Evolutionary conservation across 2,888 invertebrate species (phyloP).

Genomic region (Bombyx huttoni): DNA sequence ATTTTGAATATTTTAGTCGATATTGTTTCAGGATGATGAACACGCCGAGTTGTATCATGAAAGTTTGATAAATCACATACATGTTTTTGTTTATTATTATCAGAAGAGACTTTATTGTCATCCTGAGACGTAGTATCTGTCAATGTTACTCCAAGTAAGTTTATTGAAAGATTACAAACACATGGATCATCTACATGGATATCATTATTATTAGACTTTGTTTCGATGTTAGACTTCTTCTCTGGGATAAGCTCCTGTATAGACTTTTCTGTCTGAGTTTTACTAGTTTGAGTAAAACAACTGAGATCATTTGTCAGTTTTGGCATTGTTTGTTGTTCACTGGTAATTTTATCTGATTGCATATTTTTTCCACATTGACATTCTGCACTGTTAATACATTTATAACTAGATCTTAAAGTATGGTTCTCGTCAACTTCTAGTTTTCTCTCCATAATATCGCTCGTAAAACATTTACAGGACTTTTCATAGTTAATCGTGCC

Average conservation of each 20-base stretch:
- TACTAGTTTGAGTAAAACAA: background rate
- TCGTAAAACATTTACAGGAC: slow-evolving; percentile 20
- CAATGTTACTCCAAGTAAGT: slow-evolving; percentile 54
- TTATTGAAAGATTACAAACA: slow-evolving; percentile 33
- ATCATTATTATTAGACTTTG: background rate
- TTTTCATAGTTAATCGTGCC: slow-evolving; percentile 37
- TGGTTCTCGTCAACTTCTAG: slow-evolving; percentile 3
- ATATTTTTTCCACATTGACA: slow-evolving; percentile 17
- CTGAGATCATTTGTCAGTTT: background rate
- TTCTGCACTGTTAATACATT: slow-evolving; percentile 19
- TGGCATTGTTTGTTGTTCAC: slow-evolving; percentile 1
- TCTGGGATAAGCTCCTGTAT: background rate
- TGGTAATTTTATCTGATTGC: slow-evolving; percentile 1
- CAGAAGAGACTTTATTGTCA: slow-evolving; percentile 2
- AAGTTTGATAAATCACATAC: background rate
- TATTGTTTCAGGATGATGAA: no score
- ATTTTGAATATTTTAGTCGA: no score
- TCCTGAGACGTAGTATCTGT: slow-evolving; percentile 18
- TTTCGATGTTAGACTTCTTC: background rate
- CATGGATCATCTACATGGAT: slow-evolving; percentile 8
- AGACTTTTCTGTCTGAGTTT: background rate
- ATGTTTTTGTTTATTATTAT: slow-evolving; percentile 1
- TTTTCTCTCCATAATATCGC: slow-evolving; percentile 4
- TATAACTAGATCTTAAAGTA: slow-evolving; percentile 9
- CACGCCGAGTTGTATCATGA: background rate